Base-by-base conservation (phyloP, 2,888 invertebrate genomes). In the Gastracanthus pulcherrimus region DNA sequence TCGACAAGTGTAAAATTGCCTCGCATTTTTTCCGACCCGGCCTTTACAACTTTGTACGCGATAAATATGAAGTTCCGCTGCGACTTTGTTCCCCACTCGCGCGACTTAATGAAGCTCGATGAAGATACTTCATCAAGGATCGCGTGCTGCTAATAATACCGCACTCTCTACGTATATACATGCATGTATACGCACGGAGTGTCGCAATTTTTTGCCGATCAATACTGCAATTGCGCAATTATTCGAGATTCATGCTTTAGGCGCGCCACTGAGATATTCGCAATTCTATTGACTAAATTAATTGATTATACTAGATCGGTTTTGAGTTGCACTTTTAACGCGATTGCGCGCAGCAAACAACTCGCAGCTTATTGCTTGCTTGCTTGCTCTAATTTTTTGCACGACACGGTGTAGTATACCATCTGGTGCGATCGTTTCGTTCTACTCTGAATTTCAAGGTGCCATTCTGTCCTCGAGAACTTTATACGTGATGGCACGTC, bases 1-100 rank as follows among this genome's bases (percentile, higher is more conserved):
- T 62, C 62, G 51, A 70, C 69, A 51, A 70, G 51, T 70, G 69
- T 45, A 26, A 70, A 70, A 70, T 70, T 51, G 51, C 36, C 45
- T 51, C 51, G 62, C 19, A 29, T 41, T 51, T 70, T 70, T 70
- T 70, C n/a, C 0, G 13, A 3, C 11, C 34, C 19, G 69, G n/a
- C 11, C 51, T 51, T 51, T 31, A 70, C 51, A 70, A 51, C 19
- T 70, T 70, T 70, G 69, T 70, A 51, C 69, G 51, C 69, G 51
- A 51, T 70, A 70, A 51, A 70, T 70, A 70, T 51, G 31, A 13
- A 48, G 62, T 23, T 62, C 62, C 62, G 36, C 16, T 7, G 62
- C 3, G 36, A 62, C 62, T 62, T 62, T 62, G 62, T 62, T 62
- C 62, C 9, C 36, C 36, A 19, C 19, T 31, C 36, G 31, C 13